Base-by-base conservation (phyloP, 2,888 invertebrate genomes). In the Silvanus unidentatus region DNA sequence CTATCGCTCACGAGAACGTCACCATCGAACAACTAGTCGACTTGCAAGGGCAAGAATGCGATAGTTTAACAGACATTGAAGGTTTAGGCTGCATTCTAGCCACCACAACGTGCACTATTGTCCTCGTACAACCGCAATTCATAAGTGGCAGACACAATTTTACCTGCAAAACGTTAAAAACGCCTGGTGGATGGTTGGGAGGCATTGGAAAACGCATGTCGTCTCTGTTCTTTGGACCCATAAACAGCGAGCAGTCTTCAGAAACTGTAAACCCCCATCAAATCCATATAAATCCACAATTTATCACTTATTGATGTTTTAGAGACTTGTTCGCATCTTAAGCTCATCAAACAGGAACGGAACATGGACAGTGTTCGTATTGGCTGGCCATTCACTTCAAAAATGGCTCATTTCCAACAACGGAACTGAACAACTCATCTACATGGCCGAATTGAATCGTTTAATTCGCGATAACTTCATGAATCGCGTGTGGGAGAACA, bases 81-180 rank as follows among this genome's bases (percentile, higher is more conserved):
- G 79, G 81, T 0, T 76, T 83, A 39, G 90, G 90, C 1, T 86
- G 91, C 62, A 78, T 95, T 55, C 75, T 95, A 39, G 90, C 91
- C 0, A 96, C 95, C 9, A 95, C 95, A 0, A 94, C 95, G 0
- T 91, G 92, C 63, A 91, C 89, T 1, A 77, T 94, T 22, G 82
- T 91, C 0, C 73, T 88, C 16, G 74, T 89, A 2, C 80, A 84
- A 54, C 76, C 83, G 6, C 78, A 82, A 50, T 44, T 75, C 40
- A 65, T 71, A 55, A 79, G 80, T 47, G 88, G 88, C 0, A 80
- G 87, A 16, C 82, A 86, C 57, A 77, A 78, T 2, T 76, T 89
- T 42, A 66, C 73, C 1, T 86, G 84, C 56, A 78, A 81, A 47
- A 79, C 82, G 1, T 73, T 91, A 16, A 79, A 84, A 35, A 81